Conservation (phyloP, 1,140 invertebrate species). For the Heliconius eleuchia region DNA sequence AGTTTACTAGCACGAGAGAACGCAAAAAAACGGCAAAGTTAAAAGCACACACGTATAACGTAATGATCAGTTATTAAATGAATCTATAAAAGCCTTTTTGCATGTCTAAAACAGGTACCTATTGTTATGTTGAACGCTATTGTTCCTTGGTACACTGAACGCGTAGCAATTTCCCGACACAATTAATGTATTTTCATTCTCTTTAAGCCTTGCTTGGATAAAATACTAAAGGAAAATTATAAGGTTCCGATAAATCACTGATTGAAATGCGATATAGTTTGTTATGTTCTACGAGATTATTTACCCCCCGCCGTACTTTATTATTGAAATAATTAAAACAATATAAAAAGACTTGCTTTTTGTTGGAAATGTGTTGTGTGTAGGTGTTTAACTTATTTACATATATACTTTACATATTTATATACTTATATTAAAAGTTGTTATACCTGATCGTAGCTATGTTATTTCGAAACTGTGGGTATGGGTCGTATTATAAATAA, state of each 20-base stretch:
- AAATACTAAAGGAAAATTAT: constrained; percentile 20
- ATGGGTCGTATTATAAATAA: no score
- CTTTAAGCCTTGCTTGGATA: constrained; percentile 19
- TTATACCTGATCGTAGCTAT: no score
- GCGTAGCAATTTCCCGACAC: constrained; percentile 24
- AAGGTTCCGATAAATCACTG: constrained; percentile 11
- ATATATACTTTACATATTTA: no score
- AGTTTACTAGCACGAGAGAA: not conserved
- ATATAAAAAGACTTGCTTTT: no score
- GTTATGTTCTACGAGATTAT: not conserved
- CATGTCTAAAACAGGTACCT: constrained; percentile 2
- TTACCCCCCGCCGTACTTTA: not conserved
- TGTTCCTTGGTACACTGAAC: constrained; percentile 17
- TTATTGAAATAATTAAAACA: not conserved
- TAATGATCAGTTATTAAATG: not conserved
- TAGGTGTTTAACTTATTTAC: no score
- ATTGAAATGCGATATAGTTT: not conserved
- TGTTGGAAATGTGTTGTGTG: no score
- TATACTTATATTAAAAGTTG: no score
- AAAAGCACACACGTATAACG: not conserved
- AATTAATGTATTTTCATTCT: constrained; percentile 29
- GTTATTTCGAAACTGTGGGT: no score
- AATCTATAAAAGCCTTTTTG: constrained; percentile 12
- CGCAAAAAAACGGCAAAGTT: not conserved
- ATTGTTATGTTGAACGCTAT: constrained; percentile 18